Evolutionary conservation across 1,140 invertebrate genomes (phyloP), one percentile per base, ranked within the genome.

Genomic region (Drosophila mauritiana): DNA sequence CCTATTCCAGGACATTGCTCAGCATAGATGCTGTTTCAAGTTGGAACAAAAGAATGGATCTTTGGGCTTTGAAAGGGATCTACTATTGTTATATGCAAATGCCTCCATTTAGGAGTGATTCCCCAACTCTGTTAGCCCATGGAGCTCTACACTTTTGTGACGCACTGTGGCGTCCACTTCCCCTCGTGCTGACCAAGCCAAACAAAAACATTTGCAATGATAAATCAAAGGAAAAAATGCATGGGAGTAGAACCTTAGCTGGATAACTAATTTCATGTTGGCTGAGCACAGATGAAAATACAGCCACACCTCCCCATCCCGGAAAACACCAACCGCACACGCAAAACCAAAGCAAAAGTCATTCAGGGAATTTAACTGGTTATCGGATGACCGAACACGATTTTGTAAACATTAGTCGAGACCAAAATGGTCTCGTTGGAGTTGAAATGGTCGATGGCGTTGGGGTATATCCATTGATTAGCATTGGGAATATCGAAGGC

Each of bases 221-320:
- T 75, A 75, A 74, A 75, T 74, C 53, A 56, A 43, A 42, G 13
- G 37, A 57, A 48, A 43, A 61, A 72, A 58, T 15, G 36, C 67
- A 46, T 40, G 40, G 37, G 12, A 61, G 22, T 39, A 39, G 69
- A 62, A 68, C 25, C 55, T n/a, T 45, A 17, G 65, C 62, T 67
- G 78, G 73, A 81, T 78, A 86, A 85, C 82, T 86, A 85, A 85
- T 85, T 85, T 85, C 81, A 81, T 81, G 78, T 85, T 85, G 62
- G 79, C 58, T 85, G 78, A 80, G 62, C 81, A 86, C 64, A 72
- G 59, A 58, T 42, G 45, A 64, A 64, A 40, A 40, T 59, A 54
- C 59, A 40, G 27, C 42, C 17, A 22, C 12, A 27, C 34, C 27
- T 17, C 15, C 15, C 34, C 10, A 8, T 10, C 37, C 37, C 37